phyloP scores from a whole-genome alignment of 53 echinoderm and acorn worm species.

The Astropecten irregularis region DNA sequence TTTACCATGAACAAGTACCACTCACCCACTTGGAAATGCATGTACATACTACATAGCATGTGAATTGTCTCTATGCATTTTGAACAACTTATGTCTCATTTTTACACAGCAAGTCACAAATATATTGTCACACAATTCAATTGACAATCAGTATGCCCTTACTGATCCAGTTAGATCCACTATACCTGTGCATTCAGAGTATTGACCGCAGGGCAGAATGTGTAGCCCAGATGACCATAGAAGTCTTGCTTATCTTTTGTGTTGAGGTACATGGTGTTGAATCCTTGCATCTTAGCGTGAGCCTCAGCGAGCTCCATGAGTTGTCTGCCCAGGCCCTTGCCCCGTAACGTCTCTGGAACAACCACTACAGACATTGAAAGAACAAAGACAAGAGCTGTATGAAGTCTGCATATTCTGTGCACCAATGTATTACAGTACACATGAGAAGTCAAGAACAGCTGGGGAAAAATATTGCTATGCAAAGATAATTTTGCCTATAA shows the following conservation, averaged over 20 bases:
- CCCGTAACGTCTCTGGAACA: slow-evolving; percentile 73
- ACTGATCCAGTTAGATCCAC: neutral
- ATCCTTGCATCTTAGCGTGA: slow-evolving; percentile 66
- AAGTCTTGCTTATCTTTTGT: slow-evolving; percentile 92
- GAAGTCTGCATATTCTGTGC: too few relatives aligned
- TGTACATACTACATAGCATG: too few relatives aligned
- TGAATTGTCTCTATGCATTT: too few relatives aligned
- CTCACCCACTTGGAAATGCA: too few relatives aligned
- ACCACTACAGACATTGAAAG: slow-evolving; percentile 79
- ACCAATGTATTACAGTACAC: too few relatives aligned
- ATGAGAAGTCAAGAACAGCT: too few relatives aligned
- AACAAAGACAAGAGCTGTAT: too few relatives aligned
- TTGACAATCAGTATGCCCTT: neutral
- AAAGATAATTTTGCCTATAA: too few relatives aligned
- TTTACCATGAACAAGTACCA: too few relatives aligned
- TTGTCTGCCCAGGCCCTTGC: slow-evolving; percentile 80
- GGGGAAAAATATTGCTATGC: too few relatives aligned
- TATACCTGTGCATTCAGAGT: slow-evolving; percentile 88
- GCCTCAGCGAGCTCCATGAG: slow-evolving; percentile 83
- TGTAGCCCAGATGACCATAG: slow-evolving; percentile 85
- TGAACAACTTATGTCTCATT: too few relatives aligned
- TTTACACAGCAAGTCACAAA: neutral
- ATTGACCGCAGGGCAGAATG: slow-evolving; percentile 83
- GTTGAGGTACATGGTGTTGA: slow-evolving; percentile 74
- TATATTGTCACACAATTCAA: neutral